These are phyloP conservation scores for Elymnias hypermnestra DNA, from an alignment of 1,140 invertebrate species.

Conservation along the genomic window DNA sequence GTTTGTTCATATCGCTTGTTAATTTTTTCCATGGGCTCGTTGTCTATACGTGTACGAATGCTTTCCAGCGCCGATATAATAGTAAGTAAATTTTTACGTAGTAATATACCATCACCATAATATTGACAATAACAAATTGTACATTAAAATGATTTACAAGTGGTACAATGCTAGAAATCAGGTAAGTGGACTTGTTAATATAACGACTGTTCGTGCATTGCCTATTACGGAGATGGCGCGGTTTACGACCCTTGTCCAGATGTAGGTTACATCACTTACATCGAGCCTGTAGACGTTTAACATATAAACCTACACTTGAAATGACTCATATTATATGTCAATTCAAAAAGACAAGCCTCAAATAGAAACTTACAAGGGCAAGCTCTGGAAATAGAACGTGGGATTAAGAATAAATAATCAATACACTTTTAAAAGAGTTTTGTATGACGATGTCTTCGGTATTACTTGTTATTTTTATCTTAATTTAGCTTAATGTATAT, in stretches of 20 bases:
- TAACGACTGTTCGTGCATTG: constrained; percentile 51
- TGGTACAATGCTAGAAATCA: constrained; percentile 14
- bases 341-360: neutral
- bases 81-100: too few species aligned
- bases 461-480: too few species aligned
- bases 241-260: constrained; percentile 50
- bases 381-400: neutral
- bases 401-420: neutral
- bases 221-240: constrained; percentile 52
- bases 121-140: neutral
- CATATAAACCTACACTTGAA: constrained; percentile 3
- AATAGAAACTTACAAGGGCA: neutral
- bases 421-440: too few species aligned
- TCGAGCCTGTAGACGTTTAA: constrained; percentile 19
- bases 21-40: too few species aligned
- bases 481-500: too few species aligned
- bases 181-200: constrained; percentile 49
- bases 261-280: constrained; percentile 48
- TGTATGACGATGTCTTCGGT: too few species aligned
- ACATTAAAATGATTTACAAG: neutral
- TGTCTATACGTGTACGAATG: too few species aligned
- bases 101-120: neutral
- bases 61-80: too few species aligned
- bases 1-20: too few species aligned
- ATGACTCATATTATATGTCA: constrained; percentile 5